Evolutionary conservation across 2,888 invertebrate genomes (phyloP), one percentile per base, ranked within the genome.

Genomic region (Pristionchus fissidentatus): DNA sequence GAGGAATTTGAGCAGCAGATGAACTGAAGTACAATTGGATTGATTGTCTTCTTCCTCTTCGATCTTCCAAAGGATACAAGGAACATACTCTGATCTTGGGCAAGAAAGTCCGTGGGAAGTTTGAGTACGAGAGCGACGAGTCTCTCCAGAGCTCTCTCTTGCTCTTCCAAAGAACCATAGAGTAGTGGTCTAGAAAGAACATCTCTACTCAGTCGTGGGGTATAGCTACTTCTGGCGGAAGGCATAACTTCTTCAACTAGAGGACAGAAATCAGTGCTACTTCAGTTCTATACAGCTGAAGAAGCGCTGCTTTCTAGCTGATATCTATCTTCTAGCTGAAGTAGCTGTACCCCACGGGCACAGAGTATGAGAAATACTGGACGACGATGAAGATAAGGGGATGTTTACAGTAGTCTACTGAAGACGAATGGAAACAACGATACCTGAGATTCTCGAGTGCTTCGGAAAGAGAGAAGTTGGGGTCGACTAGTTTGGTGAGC

Each of bases 1-100:
- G 35, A 90, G 85, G 55, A 89, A 90, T 13, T 88, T 60, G 38
- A 91, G 70, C 7, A 90, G 85, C 13, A 87, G 83, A 10, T 77
- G 55, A 60, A 85, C 90, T 90, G 79, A 38, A 80, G 75, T 19
- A 43, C 41, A 75, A 49, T 26, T 13, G 62, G 62, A 26, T 13
- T 62, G 62, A 26, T 62, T 8, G 32, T 19, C 10, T 62, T 62
- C 62, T 26, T 19, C 62, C n/a, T 13, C 49, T 29, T 62, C n/a
- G 13, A 49, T 62, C 13, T 62, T n/a, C 26, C 13, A 8, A 62
- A 13, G 15, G 8, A 29, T 26, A 26, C 26, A 78, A 32, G 35
- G 35, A 13, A 55, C 41, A 15, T 15, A 80, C 80, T 46, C n/a
- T 80, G 80, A 41, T 80, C 80, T 22, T 80, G 26, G 26, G 55